Percentiles rank a stretch among this genome's conserved stretches.
Evolutionary conservation across 92 coral and sea anemone species (phyloP).

Genomic region (Isaurus tuberculatus): DNA sequence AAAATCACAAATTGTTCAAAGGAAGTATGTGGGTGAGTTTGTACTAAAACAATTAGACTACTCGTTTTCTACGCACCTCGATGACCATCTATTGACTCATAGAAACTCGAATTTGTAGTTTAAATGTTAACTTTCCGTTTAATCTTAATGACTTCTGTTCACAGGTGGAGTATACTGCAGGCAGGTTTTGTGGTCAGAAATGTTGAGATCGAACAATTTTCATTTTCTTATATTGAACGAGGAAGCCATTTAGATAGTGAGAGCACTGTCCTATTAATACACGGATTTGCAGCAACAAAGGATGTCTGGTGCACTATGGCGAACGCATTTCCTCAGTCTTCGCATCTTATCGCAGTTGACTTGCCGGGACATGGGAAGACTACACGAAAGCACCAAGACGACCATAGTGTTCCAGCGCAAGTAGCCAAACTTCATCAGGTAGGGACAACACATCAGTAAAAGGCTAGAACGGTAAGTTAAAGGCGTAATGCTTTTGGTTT

Average conservation of each 20-base stretch:
- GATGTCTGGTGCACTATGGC: conserved; percentile 81
- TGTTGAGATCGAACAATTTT: conserved; percentile 72
- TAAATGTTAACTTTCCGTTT: no score
- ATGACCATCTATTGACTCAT: background rate
- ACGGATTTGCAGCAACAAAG: conserved; percentile 89
- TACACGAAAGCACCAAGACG: conserved; percentile 85
- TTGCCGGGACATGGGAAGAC: conserved; percentile 98
- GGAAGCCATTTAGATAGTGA: conserved; percentile 55
- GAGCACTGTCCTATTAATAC: conserved; percentile 70
- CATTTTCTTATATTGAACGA: conserved; percentile 82
- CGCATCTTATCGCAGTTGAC: conserved; percentile 82
- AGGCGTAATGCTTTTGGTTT: no score
- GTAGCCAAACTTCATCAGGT: conserved; percentile 93
- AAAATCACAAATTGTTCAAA: no score
- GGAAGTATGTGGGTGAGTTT: no score
- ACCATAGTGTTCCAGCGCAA: conserved; percentile 75
- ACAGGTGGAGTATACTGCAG: conserved; percentile 62
- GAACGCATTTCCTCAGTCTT: conserved; percentile 67
- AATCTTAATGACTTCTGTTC: background rate
- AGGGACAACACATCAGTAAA: background rate
- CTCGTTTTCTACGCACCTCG: no score
- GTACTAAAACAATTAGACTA: no score
- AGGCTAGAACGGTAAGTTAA: no score
- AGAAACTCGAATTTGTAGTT: background rate
- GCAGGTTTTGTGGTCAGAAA: conserved; percentile 73